Percentiles rank a stretch among this genome's conserved stretches.
phyloP scores from a whole-genome alignment of 1,140 invertebrate genomes.

The Mylabris phalerata region DNA sequence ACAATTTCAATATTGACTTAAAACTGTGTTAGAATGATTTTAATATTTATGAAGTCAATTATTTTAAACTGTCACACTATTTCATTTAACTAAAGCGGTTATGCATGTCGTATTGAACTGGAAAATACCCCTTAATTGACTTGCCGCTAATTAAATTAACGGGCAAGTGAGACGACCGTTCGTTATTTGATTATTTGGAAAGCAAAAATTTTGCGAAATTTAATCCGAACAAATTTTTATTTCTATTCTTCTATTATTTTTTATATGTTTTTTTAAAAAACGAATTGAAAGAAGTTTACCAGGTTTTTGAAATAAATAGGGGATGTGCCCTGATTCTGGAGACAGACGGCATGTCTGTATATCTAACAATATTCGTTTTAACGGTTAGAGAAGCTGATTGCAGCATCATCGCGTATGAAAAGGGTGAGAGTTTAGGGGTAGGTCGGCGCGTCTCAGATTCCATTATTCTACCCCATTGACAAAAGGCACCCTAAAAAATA shows the following conservation, averaged over 20 bases:
- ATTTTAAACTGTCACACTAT: conserved; percentile 14
- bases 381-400: conserved; percentile 20
- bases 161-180: too few species aligned
- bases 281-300: too few species aligned
- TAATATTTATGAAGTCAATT: conserved; percentile 11
- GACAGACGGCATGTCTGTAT: conserved; percentile 16
- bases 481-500: conserved; percentile 32
- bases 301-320: conserved; percentile 2
- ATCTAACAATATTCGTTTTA: conserved; percentile 3
- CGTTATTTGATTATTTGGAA: too few species aligned
- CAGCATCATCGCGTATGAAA: conserved; percentile 35
- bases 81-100: conserved; percentile 12
- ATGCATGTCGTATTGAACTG: conserved; percentile 11
- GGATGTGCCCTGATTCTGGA: conserved; percentile 8
- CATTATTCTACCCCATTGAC: conserved; percentile 36
- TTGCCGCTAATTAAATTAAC: conserved; percentile 13
- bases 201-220: too few species aligned
- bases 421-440: conserved; percentile 37
- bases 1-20: too few species aligned
- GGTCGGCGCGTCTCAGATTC: conserved; percentile 35
- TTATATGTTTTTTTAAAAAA: too few species aligned
- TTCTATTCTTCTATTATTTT: too few species aligned
- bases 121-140: conserved; percentile 12
- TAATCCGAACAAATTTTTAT: too few species aligned
- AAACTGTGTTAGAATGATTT: neutral